These are phyloP conservation scores for Myodes glareolus DNA, from an alignment of 2,113 vertebrate genomes.

Conservation along the genomic window DNA sequence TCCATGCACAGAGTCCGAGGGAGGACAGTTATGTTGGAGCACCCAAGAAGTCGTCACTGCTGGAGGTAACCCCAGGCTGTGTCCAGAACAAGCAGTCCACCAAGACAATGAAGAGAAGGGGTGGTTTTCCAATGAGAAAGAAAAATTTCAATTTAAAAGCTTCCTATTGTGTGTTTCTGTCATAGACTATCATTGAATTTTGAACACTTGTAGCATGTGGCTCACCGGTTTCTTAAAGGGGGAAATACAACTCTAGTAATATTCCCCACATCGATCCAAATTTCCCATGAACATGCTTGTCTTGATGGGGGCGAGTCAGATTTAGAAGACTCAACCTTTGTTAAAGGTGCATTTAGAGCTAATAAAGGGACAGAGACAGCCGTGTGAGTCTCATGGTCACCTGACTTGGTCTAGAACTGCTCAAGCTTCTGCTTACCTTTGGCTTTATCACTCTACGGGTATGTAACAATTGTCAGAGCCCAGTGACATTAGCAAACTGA, in stretches of 20 bases:
- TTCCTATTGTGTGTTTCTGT: constrained; percentile 1
- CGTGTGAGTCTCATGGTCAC: constrained; percentile 15
- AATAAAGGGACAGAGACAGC: neutral
- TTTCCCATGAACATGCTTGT: constrained; percentile 11
- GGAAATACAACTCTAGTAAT: neutral
- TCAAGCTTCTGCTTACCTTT: constrained; percentile 67
- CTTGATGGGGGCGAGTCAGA: neutral
- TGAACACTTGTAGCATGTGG: constrained; percentile 22
- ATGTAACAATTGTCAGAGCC: neutral
- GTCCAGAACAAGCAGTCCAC: neutral
- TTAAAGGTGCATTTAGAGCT: constrained; percentile 17
- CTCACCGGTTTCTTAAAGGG: neutral
- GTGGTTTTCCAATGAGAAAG: neutral
- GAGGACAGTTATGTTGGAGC: neutral
- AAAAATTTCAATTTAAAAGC: neutral
- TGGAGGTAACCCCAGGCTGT: neutral
- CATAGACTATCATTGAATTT: constrained; percentile 30
- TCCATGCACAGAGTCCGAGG: neutral
- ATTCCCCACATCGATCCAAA: constrained; percentile 32
- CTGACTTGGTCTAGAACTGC: constrained; percentile 45
- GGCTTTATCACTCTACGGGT: constrained; percentile 13
- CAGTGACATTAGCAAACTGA: neutral
- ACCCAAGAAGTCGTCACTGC: neutral
- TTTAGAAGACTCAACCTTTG: constrained; percentile 9
- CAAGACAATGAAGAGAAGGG: neutral